Conservation (phyloP, 2,113 vertebrate species). For the Nerophis lumbriciformis region DNA sequence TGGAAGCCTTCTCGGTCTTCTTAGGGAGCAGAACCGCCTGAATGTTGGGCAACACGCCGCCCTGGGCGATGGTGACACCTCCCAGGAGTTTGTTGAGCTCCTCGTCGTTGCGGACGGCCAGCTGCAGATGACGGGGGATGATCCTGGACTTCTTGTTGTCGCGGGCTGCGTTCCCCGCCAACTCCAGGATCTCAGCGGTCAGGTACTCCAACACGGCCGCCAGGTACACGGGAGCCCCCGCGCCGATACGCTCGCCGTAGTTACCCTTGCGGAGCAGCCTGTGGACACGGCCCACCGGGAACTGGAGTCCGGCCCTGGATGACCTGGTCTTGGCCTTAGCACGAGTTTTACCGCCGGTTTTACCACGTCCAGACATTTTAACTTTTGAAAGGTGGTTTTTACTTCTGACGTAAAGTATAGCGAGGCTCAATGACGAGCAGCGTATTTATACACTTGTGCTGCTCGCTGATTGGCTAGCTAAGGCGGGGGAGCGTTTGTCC, state of each 20-base stretch:
- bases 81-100: constrained; percentile 3
- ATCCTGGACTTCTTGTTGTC: constrained; percentile 6
- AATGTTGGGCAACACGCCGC: neutral
- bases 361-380: constrained; percentile 6
- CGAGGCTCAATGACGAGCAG: neutral
- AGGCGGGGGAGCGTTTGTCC: neutral
- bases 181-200: neutral
- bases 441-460: neutral
- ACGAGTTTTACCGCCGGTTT: neutral
- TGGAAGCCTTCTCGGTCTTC: constrained; percentile 29
- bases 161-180: neutral
- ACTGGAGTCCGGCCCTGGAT: neutral
- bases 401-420: too few relatives aligned
- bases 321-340: constrained; percentile 4
- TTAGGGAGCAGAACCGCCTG: neutral
- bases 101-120: constrained; percentile 1
- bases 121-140: neutral
- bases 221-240: neutral
- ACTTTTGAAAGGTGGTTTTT: neutral
- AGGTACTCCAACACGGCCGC: constrained; percentile 1
- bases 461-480: neutral
- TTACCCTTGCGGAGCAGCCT: neutral
- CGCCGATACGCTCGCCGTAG: neutral
- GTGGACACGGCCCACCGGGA: neutral
- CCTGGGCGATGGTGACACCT: neutral